These are phyloP conservation scores for Engystomops pustulosus DNA, from an alignment of 2,113 vertebrate genomes.

Conservation along the genomic window DNA sequence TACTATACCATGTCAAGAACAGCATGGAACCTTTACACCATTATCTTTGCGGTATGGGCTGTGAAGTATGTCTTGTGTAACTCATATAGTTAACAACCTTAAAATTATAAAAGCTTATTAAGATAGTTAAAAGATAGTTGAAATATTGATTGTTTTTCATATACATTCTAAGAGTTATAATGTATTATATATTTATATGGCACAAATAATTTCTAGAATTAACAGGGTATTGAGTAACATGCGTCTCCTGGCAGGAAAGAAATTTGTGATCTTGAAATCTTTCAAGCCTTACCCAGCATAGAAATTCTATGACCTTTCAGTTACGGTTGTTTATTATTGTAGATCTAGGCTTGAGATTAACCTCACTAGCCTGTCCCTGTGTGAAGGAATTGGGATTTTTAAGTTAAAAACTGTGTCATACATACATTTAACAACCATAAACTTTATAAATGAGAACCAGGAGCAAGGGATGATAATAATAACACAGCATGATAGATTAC, in stretches of 20 bases:
- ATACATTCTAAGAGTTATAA: background rate
- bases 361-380: conserved; percentile 18
- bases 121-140: background rate
- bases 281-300: background rate
- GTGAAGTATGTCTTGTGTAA: too few species aligned
- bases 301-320: conserved; percentile 33
- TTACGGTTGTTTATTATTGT: conserved; percentile 42
- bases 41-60: too few species aligned
- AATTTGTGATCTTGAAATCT: background rate
- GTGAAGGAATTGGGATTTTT: conserved; percentile 4
- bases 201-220: background rate
- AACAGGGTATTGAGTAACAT: background rate
- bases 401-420: background rate
- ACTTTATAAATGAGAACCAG: background rate
- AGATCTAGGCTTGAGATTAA: conserved; percentile 29
- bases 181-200: background rate
- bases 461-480: background rate
- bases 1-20: too few species aligned
- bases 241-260: background rate
- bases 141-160: background rate
- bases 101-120: too few species aligned
- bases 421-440: conserved; percentile 18
- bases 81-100: too few species aligned
- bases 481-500: background rate
- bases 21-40: too few species aligned